Conservation (phyloP, 2,888 invertebrate species). For the Acleris literana region DNA sequence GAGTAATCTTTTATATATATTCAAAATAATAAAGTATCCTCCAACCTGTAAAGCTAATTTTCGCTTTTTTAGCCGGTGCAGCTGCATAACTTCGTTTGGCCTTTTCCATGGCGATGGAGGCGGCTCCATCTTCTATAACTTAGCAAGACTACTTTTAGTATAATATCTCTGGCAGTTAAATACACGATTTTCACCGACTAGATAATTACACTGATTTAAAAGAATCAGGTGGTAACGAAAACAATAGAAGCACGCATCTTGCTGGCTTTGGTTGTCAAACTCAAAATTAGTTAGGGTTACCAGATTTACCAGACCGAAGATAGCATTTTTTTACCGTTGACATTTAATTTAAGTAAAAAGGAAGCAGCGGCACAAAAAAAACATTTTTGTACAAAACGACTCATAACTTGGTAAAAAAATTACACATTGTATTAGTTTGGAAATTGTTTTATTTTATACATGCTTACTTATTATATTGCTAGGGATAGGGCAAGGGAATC, state of each 20-base stretch:
- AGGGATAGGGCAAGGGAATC: too few species aligned
- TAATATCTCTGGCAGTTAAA: constrained; percentile 7
- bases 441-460: too few species aligned
- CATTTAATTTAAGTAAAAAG: too few species aligned
- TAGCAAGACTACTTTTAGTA: not conserved
- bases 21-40: not conserved
- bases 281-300: constrained; percentile 2
- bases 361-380: too few species aligned
- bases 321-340: too few species aligned
- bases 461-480: too few species aligned
- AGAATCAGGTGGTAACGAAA: constrained; percentile 16
- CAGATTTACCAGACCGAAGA: too few species aligned
- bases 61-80: constrained; percentile 89
- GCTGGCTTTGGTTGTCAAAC: constrained; percentile 1
- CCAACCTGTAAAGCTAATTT: constrained; percentile 90
- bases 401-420: too few species aligned
- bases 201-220: constrained; percentile 4
- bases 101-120: constrained; percentile 84
- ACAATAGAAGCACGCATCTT: constrained; percentile 26
- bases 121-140: constrained; percentile 55
- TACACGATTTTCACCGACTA: constrained; percentile 8
- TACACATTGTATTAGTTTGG: too few species aligned
- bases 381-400: too few species aligned
- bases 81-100: constrained; percentile 86
- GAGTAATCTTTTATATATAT: not conserved